Evolutionary conservation across 1,140 invertebrate species (phyloP).

Genomic region (Dinoponera quadriceps): DNA sequence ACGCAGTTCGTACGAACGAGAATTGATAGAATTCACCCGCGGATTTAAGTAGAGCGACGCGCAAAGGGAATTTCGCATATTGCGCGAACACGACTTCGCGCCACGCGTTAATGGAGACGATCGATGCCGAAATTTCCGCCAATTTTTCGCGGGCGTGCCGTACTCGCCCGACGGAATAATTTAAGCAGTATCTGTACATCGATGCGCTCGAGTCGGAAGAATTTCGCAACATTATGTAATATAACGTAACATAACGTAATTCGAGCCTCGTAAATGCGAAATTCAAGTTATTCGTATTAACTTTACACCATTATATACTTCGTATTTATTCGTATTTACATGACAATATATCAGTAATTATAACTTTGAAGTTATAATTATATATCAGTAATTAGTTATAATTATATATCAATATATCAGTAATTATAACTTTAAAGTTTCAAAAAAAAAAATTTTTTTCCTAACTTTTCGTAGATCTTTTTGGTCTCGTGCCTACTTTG

Average conservation of each 20-base stretch:
- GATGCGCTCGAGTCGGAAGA: too few species aligned
- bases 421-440: too few species aligned
- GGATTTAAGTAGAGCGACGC: slow-evolving; percentile 57
- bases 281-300: not conserved
- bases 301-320: too few species aligned
- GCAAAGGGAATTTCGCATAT: slow-evolving; percentile 63
- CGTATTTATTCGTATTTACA: too few species aligned
- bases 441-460: too few species aligned
- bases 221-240: not conserved
- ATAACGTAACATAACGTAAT: slow-evolving; percentile 14
- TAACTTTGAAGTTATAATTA: too few species aligned
- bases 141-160: slow-evolving; percentile 38
- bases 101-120: slow-evolving; percentile 37
- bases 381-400: too few species aligned
- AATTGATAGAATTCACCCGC: slow-evolving; percentile 69
- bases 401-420: too few species aligned
- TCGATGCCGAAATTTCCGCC: slow-evolving; percentile 20
- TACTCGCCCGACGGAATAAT: slow-evolving; percentile 26
- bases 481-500: too few species aligned
- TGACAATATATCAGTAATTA: too few species aligned
- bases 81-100: not conserved
- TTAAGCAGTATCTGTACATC: slow-evolving; percentile 5
- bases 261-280: not conserved
- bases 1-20: slow-evolving; percentile 59
- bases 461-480: too few species aligned